Conservation (phyloP, 2,113 vertebrate genomes). For the Euleptes europaea region DNA sequence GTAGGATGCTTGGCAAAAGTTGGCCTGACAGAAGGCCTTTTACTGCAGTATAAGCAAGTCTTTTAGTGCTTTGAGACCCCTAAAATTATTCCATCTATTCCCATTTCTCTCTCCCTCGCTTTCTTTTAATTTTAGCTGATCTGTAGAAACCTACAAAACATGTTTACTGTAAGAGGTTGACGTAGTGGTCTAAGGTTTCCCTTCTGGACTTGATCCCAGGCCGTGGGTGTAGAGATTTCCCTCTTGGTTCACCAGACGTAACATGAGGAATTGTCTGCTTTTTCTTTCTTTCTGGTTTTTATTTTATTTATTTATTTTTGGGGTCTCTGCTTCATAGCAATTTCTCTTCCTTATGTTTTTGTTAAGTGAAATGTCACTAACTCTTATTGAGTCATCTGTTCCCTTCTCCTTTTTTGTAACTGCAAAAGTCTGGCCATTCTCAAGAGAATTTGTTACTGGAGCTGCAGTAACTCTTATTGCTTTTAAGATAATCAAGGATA, state of each 20-base stretch:
- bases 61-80: slow-evolving; percentile 54
- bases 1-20: slow-evolving; percentile 43
- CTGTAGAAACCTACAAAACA: slow-evolving; percentile 84
- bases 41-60: slow-evolving; percentile 33
- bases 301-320: background rate
- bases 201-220: slow-evolving; percentile 86
- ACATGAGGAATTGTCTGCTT: slow-evolving; percentile 81
- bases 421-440: slow-evolving; percentile 60
- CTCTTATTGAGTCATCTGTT: slow-evolving; percentile 72
- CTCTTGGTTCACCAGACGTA: slow-evolving; percentile 87
- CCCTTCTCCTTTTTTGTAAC: slow-evolving; percentile 43
- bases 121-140: slow-evolving; percentile 46
- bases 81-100: slow-evolving; percentile 58
- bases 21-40: slow-evolving; percentile 50
- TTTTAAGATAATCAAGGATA: slow-evolving; percentile 40
- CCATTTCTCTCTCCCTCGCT: background rate
- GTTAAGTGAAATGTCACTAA: slow-evolving; percentile 75
- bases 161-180: slow-evolving; percentile 89
- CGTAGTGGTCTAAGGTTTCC: slow-evolving; percentile 90
- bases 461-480: slow-evolving; percentile 33
- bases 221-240: slow-evolving; percentile 85
- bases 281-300: slow-evolving; percentile 44
- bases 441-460: slow-evolving; percentile 58
- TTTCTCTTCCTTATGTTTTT: slow-evolving; percentile 68
- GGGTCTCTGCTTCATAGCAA: slow-evolving; percentile 69